Evolutionary conservation across 2,797 vertebrate species (phyloP), one percentile per base, ranked within the genome.

Genomic region (Dermochelys coriacea): DNA sequence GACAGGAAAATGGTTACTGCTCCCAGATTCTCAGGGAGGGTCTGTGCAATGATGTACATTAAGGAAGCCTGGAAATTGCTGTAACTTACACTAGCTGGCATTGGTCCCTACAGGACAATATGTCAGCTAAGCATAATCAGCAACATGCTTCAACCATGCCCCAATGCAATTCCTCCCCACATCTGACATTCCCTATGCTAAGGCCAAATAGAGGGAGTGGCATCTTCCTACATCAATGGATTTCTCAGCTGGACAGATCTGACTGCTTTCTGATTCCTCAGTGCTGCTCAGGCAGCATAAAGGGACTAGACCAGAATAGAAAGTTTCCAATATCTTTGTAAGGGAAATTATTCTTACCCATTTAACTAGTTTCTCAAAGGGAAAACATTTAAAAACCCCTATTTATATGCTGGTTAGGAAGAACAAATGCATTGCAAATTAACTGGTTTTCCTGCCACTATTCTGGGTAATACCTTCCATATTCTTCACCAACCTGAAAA

Each of bases 91-190:
- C 49, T 34, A 49, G 55, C 47, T 83, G 74, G 12, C 54, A 59
- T 49, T 74, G 71, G 47, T 64, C 21, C 71, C 50, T 3, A 8
- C 80, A 45, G 75, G 89, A 54, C 50, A 54, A 21, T 0, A 0
- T 49, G 74, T 37, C 31, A 1, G 0, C 59, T 78, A 54, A 31
- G 10, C 12, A 71, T 31, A 37, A 34, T 31, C 81, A 47, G 21
- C n/a, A 51, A 12, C 6, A 4, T 0, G 0, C 7, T 55, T 75
- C 25, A 21, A 8, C 34, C 34, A 1, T 15, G 61, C 9, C 59
- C 45, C 84, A 1, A 2, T 50, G 52, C 87, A 25, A 1, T 78
- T 59, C 61, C 18, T 0, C 41, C 49, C 82, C 12, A 3, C 3
- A 49, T 75, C 74, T 74, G 12, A 75, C 21, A 37, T 52, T 81